Conservation (phyloP, 2,888 invertebrate genomes). For the Calephelis perditalis region DNA sequence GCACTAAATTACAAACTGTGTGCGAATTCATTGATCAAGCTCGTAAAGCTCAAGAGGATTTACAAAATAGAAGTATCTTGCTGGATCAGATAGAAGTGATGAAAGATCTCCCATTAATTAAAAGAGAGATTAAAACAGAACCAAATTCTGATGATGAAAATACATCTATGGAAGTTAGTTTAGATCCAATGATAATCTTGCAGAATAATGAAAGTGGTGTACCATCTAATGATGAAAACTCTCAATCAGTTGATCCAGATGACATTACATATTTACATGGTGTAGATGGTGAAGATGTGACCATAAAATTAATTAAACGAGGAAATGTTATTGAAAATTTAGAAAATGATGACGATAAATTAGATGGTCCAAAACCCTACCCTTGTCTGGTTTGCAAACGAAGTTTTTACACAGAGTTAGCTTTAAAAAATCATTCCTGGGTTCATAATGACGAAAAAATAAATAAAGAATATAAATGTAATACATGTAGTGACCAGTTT, state of each 20-base stretch:
- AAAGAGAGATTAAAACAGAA: slow-evolving; percentile 35
- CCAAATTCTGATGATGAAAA: slow-evolving; percentile 44
- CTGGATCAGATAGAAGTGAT: slow-evolving; percentile 32
- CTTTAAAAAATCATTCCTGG: slow-evolving; percentile 80
- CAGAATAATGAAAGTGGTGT: slow-evolving; percentile 67
- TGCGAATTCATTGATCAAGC: slow-evolving; percentile 83
- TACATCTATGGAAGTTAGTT: slow-evolving; percentile 81
- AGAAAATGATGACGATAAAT: slow-evolving; percentile 30
- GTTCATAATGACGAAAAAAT: slow-evolving; percentile 61
- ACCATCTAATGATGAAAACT: slow-evolving; percentile 35
- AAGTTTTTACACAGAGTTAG: slow-evolving; percentile 76
- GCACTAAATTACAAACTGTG: slow-evolving; percentile 80
- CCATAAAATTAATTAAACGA: slow-evolving; percentile 55
- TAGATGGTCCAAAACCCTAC: slow-evolving; percentile 59
- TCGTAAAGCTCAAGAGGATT: slow-evolving; percentile 79
- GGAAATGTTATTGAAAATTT: slow-evolving; percentile 22
- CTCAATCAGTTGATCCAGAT: slow-evolving; percentile 34
- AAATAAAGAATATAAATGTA: slow-evolving; percentile 61
- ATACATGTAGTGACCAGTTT: slow-evolving; percentile 79
- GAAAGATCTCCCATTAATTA: slow-evolving; percentile 23
- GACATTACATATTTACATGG: slow-evolving; percentile 45
- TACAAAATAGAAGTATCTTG: slow-evolving; percentile 62
- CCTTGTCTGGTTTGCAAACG: slow-evolving; percentile 75
- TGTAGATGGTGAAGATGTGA: slow-evolving; percentile 40
- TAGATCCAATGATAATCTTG: slow-evolving; percentile 43